These are phyloP conservation scores for Alaudala cheleensis DNA, from an alignment of 2,113 vertebrate species.

Conservation along the genomic window DNA sequence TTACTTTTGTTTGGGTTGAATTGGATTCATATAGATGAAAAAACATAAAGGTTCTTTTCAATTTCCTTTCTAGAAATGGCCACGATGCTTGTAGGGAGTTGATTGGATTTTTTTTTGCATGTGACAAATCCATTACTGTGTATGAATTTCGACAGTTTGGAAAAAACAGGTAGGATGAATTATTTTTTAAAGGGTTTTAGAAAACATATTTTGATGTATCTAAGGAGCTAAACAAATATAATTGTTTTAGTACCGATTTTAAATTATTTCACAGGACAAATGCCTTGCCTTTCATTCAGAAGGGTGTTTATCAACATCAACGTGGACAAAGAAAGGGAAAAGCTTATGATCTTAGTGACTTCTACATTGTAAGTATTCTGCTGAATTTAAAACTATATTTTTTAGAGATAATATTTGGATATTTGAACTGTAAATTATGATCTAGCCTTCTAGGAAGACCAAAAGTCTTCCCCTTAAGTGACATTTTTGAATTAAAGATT, in stretches of 20 bases:
- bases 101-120: conserved; percentile 81
- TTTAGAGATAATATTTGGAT: background rate
- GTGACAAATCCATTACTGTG: conserved; percentile 78
- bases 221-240: background rate
- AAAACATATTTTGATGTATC: background rate
- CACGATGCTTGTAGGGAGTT: conserved; percentile 81
- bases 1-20: background rate
- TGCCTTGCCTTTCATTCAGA: conserved; percentile 81
- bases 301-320: conserved; percentile 73
- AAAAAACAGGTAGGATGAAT: conserved; percentile 77
- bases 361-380: conserved; percentile 71
- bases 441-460: background rate
- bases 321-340: conserved; percentile 70
- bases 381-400: background rate
- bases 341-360: conserved; percentile 70
- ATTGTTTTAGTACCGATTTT: background rate
- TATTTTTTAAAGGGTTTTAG: background rate
- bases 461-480: background rate
- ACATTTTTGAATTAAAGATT: background rate
- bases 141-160: conserved; percentile 84
- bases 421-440: background rate
- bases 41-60: background rate
- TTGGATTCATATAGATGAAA: background rate
- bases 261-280: conserved; percentile 70
- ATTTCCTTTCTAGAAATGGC: conserved; percentile 75